phyloP scores from a whole-genome alignment of 2,888 invertebrate species.

The Chalcis sispes region DNA sequence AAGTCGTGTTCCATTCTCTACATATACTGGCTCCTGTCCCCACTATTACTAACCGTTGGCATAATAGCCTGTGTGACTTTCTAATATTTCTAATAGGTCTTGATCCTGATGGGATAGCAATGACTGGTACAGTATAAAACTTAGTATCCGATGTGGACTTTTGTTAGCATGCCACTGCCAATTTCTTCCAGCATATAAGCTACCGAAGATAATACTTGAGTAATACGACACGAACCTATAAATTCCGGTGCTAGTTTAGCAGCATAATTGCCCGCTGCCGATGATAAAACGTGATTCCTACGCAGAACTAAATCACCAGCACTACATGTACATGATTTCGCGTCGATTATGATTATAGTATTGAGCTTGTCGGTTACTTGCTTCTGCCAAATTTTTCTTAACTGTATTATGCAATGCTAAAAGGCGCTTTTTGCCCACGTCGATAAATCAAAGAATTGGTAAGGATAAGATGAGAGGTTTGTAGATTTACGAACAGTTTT shows the following conservation, averaged over 20 bases:
- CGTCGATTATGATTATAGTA: not conserved
- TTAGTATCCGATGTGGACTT: no score
- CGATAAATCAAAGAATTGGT: not conserved
- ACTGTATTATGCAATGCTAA: not conserved
- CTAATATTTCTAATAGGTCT: no score
- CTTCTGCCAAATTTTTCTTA: not conserved
- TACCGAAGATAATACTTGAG: not conserved
- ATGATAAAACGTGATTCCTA: not conserved
- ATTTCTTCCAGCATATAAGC: no score
- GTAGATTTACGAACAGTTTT: not conserved
- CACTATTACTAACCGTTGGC: no score
- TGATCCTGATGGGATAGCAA: no score
- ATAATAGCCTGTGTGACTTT: no score
- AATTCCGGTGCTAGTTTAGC: not conserved
- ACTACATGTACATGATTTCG: not conserved
- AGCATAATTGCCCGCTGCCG: not conserved
- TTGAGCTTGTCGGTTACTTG: not conserved
- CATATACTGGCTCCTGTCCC: no score
- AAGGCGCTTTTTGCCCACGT: not conserved
- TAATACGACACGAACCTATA: not conserved
- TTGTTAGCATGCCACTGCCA: no score
- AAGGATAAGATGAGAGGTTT: not conserved
- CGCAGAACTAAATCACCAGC: not conserved
- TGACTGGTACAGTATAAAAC: no score
- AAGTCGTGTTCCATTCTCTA: no score